These are phyloP conservation scores for Drosophila asahinai DNA, from an alignment of 1,140 invertebrate genomes.

Conservation along the genomic window DNA sequence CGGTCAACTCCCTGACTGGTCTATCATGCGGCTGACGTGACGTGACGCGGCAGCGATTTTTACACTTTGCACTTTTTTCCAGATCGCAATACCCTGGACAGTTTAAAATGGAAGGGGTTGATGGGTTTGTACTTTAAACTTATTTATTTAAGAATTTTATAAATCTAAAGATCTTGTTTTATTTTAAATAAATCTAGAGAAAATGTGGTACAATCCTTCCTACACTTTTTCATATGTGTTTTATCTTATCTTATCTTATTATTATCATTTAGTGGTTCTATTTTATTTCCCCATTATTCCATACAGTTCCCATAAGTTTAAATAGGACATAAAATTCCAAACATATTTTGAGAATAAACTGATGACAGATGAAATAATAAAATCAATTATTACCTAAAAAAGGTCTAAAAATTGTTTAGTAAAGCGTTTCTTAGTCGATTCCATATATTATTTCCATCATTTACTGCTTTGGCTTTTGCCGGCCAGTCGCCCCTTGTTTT, in stretches of 20 bases:
- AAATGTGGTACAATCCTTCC: no score
- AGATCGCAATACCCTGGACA: slow-evolving; percentile 24
- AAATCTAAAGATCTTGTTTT: not conserved
- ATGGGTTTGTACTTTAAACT: not conserved
- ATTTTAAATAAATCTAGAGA: not conserved
- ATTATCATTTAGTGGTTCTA: no score
- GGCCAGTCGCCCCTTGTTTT: slow-evolving; percentile 38
- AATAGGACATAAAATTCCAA: not conserved
- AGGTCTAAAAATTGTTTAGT: fast-evolving
- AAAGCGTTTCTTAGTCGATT: not conserved
- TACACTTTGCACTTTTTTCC: slow-evolving; percentile 74
- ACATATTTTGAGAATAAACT: not conserved
- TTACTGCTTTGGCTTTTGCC: slow-evolving; percentile 16
- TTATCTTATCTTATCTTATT: no score
- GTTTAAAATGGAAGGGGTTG: slow-evolving; percentile 17
- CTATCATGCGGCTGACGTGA: slow-evolving; percentile 75
- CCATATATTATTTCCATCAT: not conserved
- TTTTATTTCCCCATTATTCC: no score
- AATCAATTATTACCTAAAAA: no score
- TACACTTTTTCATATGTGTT: no score
- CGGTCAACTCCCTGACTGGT: slow-evolving; percentile 58
- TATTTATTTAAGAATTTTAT: not conserved
- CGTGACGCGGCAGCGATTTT: slow-evolving; percentile 74
- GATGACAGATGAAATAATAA: not conserved
- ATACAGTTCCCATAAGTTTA: not conserved